phyloP scores from a whole-genome alignment of 2,113 vertebrate genomes.

The Ptyas mucosa region DNA sequence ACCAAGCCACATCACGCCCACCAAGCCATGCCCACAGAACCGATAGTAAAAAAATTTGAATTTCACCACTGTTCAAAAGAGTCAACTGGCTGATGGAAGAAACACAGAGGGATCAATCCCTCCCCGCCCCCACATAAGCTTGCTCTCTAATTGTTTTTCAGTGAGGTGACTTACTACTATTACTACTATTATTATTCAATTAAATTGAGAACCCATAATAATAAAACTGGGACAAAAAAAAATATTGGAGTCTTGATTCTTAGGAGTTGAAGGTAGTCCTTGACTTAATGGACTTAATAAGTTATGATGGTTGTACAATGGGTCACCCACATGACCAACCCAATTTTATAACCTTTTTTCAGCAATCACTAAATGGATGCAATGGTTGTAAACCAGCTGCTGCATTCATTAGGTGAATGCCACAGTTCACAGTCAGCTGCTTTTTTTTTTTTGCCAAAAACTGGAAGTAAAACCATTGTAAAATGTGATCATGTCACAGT shows the following conservation, averaged over 20 bases:
- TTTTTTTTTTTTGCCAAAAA: no score
- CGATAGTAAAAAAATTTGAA: no score
- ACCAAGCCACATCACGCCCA: no score
- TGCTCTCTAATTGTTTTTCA: background rate
- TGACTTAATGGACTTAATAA: background rate
- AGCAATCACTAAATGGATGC: no score
- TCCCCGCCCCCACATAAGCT: background rate
- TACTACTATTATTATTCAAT: background rate
- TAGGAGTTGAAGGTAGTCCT: background rate
- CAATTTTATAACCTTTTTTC: no score
- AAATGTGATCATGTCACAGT: no score
- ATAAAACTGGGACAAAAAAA: background rate
- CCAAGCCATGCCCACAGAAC: no score
- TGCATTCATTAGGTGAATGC: no score
- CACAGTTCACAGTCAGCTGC: no score
- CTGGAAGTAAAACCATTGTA: no score
- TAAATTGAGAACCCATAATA: background rate
- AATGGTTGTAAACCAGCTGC: no score
- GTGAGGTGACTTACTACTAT: background rate
- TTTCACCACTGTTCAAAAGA: background rate
- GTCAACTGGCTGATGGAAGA: background rate
- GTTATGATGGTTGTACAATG: background rate
- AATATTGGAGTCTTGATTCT: background rate
- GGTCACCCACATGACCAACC: no score
- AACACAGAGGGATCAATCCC: background rate